Conservation (phyloP, 2,113 vertebrate species). For the Dinomys branickii region DNA sequence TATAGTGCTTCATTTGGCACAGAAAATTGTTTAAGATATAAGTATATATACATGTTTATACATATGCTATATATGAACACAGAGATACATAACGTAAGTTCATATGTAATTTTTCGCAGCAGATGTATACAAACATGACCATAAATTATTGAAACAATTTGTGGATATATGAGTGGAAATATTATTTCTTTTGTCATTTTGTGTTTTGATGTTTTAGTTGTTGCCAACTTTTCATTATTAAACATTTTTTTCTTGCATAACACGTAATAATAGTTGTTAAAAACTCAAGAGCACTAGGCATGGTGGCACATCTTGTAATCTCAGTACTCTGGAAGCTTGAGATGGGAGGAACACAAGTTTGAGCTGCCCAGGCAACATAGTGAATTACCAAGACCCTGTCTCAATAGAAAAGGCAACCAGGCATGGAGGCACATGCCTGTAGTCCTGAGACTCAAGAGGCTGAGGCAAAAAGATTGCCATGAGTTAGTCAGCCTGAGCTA, state of each 20-base stretch:
- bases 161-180: not conserved
- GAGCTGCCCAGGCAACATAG: not conserved
- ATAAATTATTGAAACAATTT: not conserved
- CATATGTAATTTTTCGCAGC: not conserved
- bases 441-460: not conserved
- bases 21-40: not conserved
- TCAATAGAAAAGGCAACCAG: not conserved
- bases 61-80: not conserved
- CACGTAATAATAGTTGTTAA: not conserved
- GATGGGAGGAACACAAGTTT: not conserved
- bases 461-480: not conserved
- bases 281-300: not conserved
- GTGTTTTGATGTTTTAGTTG: not conserved
- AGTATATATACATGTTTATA: not conserved
- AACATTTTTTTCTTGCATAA: not conserved
- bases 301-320: not conserved
- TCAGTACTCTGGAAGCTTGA: not conserved
- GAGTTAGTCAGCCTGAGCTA: not conserved
- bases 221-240: not conserved
- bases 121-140: not conserved
- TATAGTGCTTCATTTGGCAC: not conserved
- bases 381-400: not conserved
- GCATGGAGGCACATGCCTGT: not conserved
- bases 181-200: slow-evolving; percentile 9
- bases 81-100: not conserved